Conservation (phyloP, 2,888 invertebrate genomes). For the Uloborus plumipes region DNA sequence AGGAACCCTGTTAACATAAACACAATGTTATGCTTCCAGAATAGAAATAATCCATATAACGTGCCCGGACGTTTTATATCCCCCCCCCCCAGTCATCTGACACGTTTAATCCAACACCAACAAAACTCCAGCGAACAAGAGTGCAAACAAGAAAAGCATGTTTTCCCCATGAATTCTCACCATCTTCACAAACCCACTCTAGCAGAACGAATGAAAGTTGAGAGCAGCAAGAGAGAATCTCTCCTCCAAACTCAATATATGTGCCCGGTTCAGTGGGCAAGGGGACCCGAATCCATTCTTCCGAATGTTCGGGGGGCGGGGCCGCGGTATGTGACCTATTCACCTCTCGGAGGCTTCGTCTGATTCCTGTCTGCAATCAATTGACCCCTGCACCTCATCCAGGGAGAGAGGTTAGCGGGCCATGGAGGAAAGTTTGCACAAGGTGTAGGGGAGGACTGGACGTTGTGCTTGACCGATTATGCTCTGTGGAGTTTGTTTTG, state of each 20-base stretch:
- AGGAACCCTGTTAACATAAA: too few relatives aligned
- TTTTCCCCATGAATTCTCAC: too few relatives aligned
- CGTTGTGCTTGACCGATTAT: too few relatives aligned
- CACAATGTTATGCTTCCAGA: too few relatives aligned
- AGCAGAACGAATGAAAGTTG: constrained; percentile 16
- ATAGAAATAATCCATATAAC: too few relatives aligned
- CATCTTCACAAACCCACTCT: constrained; percentile 15
- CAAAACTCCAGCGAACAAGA: not conserved
- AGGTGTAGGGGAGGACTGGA: too few relatives aligned
- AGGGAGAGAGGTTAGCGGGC: not conserved
- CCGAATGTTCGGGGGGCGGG: constrained; percentile 26
- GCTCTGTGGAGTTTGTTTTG: too few relatives aligned
- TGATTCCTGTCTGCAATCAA: constrained; percentile 42
- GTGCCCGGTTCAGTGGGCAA: constrained; percentile 13
- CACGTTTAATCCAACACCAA: not conserved
- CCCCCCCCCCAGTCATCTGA: not conserved
- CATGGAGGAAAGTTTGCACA: not conserved
- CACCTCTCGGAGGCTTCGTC: constrained; percentile 23
- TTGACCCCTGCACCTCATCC: constrained; percentile 28
- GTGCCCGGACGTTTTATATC: too few relatives aligned
- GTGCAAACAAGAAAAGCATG: not conserved
- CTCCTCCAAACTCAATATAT: not conserved
- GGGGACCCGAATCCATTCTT: constrained; percentile 14
- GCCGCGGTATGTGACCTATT: constrained; percentile 19
- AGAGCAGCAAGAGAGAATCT: not conserved